Percentiles rank a stretch among this genome's conserved stretches.
Evolutionary conservation across 2,888 invertebrate species (phyloP).

Genomic region (Aleiodes leptofemur): DNA sequence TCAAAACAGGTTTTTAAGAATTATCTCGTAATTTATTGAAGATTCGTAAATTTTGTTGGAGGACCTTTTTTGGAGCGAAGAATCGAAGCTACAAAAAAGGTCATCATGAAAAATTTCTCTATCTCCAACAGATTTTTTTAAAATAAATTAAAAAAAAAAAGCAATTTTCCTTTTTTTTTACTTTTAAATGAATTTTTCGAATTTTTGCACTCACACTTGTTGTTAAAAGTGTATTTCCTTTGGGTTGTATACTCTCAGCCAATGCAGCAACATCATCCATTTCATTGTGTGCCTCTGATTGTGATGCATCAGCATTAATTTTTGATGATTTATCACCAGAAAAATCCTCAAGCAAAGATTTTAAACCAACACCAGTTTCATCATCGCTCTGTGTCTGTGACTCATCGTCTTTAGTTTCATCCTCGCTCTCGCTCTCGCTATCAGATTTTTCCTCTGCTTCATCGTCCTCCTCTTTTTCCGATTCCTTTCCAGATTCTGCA

Average conservation of each 20-base stretch:
- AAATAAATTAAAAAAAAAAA: too few relatives aligned
- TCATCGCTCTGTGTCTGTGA: slow-evolving; percentile 71
- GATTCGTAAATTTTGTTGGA: too few relatives aligned
- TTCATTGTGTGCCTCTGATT: slow-evolving; percentile 81
- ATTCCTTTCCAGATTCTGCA: slow-evolving; percentile 61
- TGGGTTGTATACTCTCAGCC: slow-evolving; percentile 97
- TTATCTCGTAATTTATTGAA: too few relatives aligned
- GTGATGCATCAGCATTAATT: slow-evolving; percentile 61
- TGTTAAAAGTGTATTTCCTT: slow-evolving; percentile 96
- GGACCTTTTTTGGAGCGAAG: too few relatives aligned
- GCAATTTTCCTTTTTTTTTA: too few relatives aligned
- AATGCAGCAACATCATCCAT: slow-evolving; percentile 95
- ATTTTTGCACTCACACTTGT: slow-evolving; percentile 81
- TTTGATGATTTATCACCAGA: slow-evolving; percentile 68
- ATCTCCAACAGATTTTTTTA: too few relatives aligned
- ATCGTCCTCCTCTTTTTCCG: slow-evolving; percentile 65
- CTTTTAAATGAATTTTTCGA: slow-evolving; percentile 34
- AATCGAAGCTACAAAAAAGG: slow-evolving; percentile 37
- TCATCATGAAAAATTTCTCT: too few relatives aligned
- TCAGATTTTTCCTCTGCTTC: slow-evolving; percentile 67
- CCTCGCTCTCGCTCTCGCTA: slow-evolving; percentile 69
- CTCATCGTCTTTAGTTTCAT: slow-evolving; percentile 66
- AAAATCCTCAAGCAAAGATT: slow-evolving; percentile 78
- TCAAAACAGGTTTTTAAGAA: neutral
- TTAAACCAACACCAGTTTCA: slow-evolving; percentile 77